Evolutionary conservation across 2,797 vertebrate genomes (phyloP).

Genomic region (Spinus olivaceus): DNA sequence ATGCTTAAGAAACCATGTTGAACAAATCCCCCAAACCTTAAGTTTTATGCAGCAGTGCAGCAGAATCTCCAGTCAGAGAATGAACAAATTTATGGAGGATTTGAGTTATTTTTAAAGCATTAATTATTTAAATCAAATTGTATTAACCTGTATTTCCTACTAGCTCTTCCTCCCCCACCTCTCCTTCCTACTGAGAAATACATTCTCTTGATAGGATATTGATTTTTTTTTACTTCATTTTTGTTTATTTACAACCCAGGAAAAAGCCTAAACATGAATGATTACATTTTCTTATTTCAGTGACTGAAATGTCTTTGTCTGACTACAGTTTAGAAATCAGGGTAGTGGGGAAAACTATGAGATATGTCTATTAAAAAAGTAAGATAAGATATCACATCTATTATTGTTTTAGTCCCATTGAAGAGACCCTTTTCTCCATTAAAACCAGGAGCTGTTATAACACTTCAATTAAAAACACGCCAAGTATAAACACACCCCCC

Average conservation of each 20-base stretch:
- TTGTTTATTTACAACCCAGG: not conserved
- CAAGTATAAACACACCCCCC: not conserved
- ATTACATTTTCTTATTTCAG: not conserved
- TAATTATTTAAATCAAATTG: not conserved
- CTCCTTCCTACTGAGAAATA: not conserved
- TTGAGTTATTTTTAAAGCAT: not conserved
- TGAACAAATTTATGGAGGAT: not conserved
- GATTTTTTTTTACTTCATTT: not conserved
- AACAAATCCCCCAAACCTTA: not conserved
- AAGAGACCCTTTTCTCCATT: not conserved
- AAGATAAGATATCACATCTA: not conserved
- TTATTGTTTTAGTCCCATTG: not conserved
- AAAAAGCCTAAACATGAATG: not conserved
- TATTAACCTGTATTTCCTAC: not conserved
- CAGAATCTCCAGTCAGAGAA: not conserved
- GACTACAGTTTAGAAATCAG: not conserved
- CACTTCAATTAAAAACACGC: not conserved
- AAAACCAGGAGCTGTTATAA: not conserved
- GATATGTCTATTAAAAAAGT: not conserved
- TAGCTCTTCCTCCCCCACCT: not conserved
- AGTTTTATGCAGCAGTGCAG: not conserved
- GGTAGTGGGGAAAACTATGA: not conserved
- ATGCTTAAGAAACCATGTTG: not conserved
- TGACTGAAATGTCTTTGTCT: not conserved
- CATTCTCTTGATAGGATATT: not conserved